Base-by-base conservation (phyloP, 2,113 vertebrate genomes). In the Struthio camelus region DNA sequence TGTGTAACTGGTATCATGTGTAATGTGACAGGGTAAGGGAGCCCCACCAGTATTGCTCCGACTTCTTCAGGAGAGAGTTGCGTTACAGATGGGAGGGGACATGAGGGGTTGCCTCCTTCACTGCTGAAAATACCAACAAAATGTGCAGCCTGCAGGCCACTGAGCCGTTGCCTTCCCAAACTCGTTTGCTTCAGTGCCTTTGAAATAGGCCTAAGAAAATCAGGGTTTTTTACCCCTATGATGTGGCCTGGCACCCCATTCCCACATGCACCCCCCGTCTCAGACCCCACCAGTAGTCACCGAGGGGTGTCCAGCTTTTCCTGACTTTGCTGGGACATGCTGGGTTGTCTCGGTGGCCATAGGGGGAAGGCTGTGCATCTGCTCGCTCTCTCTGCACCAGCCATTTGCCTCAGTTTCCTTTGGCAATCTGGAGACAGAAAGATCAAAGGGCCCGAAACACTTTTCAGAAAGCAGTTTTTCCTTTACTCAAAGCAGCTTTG, bases 401-500 rank as follows among this genome's bases (percentile, higher is more conserved):
- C 78, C 51, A 19, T 42, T 87, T 87, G 51, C 50, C 34, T 7
- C 0, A 0, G 48, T 53, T 87, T 91, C 22, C 40, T 90, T 65
- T 87, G 71, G 40, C 66, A 80, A 8, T 85, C 44, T 72, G 83
- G 42, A 93, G 44, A 34, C 22, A 69, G 28, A 78, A 83, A 65
- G 92, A 81, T 89, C 73, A 95, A 92, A 97, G 66, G 40, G 58
- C 54, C 65, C 32, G 71, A 85, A 67, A 77, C 40, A 72, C 44
- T 91, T 65, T 76, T 94, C 72, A 92, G 82, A 93, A 93, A 81
- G 71, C 36, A 73, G 50, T 84, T 79, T 89, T 92, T 24, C 64
- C 82, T 93, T 93, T 86, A 72, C 80, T 96, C 88, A 84, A 86
- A 96, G 70, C 34, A 93, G 58, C 76, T 82, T 78, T 91, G 51